Evolutionary conservation across 2,797 vertebrate species (phyloP).

Genomic region (Pseudocheirus occidentalis): DNA sequence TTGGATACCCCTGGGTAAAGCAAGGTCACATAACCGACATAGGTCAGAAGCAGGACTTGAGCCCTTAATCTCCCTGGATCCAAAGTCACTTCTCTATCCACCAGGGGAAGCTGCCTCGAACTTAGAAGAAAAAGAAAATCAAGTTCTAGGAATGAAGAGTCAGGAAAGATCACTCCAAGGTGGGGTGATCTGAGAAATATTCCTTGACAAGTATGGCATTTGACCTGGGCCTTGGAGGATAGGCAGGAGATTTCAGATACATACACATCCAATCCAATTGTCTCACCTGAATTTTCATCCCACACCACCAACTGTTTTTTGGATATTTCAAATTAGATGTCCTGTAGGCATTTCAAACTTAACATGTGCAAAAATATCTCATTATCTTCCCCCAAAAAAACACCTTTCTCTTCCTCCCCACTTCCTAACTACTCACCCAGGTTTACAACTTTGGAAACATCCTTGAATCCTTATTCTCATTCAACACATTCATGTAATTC

Average conservation of each 20-base stretch:
- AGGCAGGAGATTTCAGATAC: background rate
- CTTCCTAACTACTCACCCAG: background rate
- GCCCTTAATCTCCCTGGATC: background rate
- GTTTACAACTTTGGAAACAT: background rate
- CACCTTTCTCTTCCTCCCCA: background rate
- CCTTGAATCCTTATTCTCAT: too few species aligned
- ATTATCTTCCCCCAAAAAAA: background rate
- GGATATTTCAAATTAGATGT: background rate
- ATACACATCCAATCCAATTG: background rate
- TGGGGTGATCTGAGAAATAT: background rate
- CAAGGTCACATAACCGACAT: background rate
- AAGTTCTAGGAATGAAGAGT: background rate
- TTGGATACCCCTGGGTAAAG: background rate
- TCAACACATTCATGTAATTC: background rate
- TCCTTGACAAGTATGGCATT: background rate
- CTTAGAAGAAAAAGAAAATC: background rate
- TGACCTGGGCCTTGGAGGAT: background rate
- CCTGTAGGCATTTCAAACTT: background rate
- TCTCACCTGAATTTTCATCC: background rate
- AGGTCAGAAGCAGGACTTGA: background rate
- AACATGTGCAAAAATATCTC: background rate
- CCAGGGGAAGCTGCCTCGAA: background rate
- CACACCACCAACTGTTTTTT: background rate
- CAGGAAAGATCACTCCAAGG: background rate
- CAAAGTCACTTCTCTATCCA: background rate